Evolutionary conservation across 1,140 invertebrate species (phyloP), one percentile per base, ranked within the genome.

Genomic region (Zophobas morio): DNA sequence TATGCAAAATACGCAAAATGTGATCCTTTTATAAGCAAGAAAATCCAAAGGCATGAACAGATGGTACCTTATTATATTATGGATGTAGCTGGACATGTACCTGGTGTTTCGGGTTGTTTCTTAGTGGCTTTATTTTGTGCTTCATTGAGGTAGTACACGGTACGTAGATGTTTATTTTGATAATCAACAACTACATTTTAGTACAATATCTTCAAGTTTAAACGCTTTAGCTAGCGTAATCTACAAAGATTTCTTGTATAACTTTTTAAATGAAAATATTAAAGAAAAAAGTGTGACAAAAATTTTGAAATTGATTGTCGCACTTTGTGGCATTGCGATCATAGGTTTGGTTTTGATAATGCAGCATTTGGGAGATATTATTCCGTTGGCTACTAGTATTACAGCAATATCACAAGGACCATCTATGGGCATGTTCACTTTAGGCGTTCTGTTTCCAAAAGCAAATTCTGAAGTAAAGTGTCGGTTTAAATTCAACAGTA

Each of bases 1-100:
- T 95, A 91, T 81, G 92, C 92, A 0, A 88, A 90, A 32, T 95
- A 94, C 83, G 85, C 89, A 49, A 87, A 91, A 32, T 95, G 94
- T 84, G 94, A 95, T 86, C 93, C 93, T 0, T 83, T 94, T 35
- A 80, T 85, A 33, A 88, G 88, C 2, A 87, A 90, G 80, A 88
- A 90, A 84, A 84, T 89, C 1, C 47, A 78, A 63, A 88, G 86
- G 56, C 78, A 80, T 60, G 87, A 87, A 80, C 85, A 91, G 84
- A 76, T 90, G 1, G 81, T 90, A 33, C 89, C 89, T 2, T 86
- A 86, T 53, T 90, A 88, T 81, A 88, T 91, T 2, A 88, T 91
- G 87, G 88, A 90, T 51, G 85, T 87, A n/a, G 80, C 91, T 1
- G 85, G 86, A 4, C 47, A 83, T 46, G 80, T 89, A 53, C 88